Evolutionary conservation across 2,113 vertebrate genomes (phyloP).

Genomic region (Carassius carassius): DNA sequence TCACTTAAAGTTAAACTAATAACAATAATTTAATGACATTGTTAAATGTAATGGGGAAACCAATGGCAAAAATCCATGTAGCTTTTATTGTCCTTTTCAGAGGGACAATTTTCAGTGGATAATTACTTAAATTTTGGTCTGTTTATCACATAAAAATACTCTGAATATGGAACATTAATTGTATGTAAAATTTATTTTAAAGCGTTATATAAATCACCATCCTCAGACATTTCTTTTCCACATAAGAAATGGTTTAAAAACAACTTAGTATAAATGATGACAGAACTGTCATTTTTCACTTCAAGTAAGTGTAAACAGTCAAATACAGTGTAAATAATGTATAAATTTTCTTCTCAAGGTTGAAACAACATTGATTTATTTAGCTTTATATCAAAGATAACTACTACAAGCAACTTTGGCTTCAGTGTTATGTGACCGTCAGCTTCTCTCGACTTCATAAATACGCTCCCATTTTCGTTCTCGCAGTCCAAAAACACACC

Average conservation of each 20-base stretch:
- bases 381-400: conserved; percentile 7
- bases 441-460: conserved; percentile 3
- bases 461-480: background rate
- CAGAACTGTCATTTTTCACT: background rate
- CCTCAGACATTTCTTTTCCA: background rate
- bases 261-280: background rate
- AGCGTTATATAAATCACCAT: background rate
- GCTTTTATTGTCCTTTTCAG: background rate
- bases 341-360: background rate
- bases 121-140: background rate
- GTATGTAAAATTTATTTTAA: background rate
- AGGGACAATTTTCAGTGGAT: background rate
- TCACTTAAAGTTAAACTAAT: background rate
- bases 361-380: background rate
- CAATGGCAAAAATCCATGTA: background rate
- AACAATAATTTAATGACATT: background rate
- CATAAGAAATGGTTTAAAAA: background rate
- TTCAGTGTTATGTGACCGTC: background rate
- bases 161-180: background rate
- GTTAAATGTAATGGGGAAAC: background rate
- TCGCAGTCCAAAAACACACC: conserved; percentile 17
- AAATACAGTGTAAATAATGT: background rate
- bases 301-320: background rate
- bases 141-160: background rate
- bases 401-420: conserved; percentile 8